Percentiles rank a stretch among this genome's conserved stretches.
These are phyloP conservation scores for Hippotragus niger DNA, from an alignment of 2,113 vertebrate species.

Conservation along the genomic window DNA sequence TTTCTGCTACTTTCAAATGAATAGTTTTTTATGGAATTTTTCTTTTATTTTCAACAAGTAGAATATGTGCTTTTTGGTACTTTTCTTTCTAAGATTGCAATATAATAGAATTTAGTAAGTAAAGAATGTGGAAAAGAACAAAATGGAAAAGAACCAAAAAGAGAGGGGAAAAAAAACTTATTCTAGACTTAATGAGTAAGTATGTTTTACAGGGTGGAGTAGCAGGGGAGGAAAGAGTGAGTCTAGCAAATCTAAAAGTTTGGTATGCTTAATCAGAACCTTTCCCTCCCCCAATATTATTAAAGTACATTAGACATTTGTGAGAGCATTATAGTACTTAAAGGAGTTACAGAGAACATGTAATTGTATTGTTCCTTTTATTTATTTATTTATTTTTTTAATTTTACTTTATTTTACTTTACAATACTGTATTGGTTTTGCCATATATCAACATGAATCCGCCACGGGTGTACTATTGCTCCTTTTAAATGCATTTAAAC, in stretches of 20 bases:
- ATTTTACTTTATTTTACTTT: no score
- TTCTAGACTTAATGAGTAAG: neutral
- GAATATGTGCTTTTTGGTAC: neutral
- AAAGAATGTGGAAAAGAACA: conserved; percentile 21
- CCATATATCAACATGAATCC: no score
- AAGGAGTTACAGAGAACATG: neutral
- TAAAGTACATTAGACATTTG: neutral
- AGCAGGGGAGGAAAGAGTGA: neutral
- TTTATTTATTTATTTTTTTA: no score
- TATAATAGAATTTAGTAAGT: neutral
- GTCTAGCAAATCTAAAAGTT: neutral
- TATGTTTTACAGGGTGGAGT: neutral
- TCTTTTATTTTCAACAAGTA: neutral
- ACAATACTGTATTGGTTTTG: no score
- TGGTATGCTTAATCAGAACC: neutral
- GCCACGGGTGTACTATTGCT: neutral
- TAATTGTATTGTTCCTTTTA: neutral
- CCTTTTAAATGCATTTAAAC: neutral
- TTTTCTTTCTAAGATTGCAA: neutral
- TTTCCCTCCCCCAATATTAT: neutral
- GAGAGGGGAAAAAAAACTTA: neutral
- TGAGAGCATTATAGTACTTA: neutral
- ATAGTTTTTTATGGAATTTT: neutral
- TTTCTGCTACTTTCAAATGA: neutral
- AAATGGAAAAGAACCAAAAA: neutral